phyloP scores from a whole-genome alignment of 2,113 vertebrate genomes.

The Larimichthys crocea region DNA sequence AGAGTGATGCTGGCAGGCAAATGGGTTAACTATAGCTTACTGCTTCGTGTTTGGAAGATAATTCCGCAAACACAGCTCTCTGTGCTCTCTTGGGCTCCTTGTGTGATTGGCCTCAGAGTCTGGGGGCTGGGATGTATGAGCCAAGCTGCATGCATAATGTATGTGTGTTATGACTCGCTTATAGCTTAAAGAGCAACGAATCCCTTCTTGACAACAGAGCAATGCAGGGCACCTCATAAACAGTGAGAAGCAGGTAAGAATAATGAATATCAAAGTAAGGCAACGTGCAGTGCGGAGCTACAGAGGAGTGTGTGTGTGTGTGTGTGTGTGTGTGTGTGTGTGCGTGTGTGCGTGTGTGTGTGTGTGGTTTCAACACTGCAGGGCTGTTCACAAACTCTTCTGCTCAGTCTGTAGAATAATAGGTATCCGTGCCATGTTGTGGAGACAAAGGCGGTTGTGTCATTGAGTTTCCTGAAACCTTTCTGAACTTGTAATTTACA shows the following conservation, averaged over 20 bases:
- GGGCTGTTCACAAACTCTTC: neutral
- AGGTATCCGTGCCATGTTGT: neutral
- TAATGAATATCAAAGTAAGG: slow-evolving; percentile 10
- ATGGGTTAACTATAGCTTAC: slow-evolving; percentile 6
- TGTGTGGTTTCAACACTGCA: neutral
- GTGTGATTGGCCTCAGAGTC: slow-evolving; percentile 5
- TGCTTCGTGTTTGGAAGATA: neutral
- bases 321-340: no score
- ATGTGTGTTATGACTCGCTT: slow-evolving; percentile 16
- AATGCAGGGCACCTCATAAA: slow-evolving; percentile 2
- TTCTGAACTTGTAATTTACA: slow-evolving; percentile 25
- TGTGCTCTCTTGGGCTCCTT: neutral
- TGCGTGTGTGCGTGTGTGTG: neutral
- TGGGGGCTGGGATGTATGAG: slow-evolving; percentile 8
- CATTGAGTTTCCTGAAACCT: slow-evolving; percentile 19
- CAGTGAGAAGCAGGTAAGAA: slow-evolving; percentile 17
- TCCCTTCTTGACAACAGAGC: slow-evolving; percentile 10
- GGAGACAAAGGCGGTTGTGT: slow-evolving; percentile 7
- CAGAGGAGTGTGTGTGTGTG: no score
- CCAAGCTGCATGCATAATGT: slow-evolving; percentile 37
- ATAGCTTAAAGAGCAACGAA: neutral
- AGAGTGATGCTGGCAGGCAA: neutral
- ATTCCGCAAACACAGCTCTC: slow-evolving; percentile 14
- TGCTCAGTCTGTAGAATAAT: neutral
- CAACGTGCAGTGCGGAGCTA: neutral